Evolutionary conservation across 2,797 vertebrate species (phyloP).

Genomic region (Cichlasoma orientale): DNA sequence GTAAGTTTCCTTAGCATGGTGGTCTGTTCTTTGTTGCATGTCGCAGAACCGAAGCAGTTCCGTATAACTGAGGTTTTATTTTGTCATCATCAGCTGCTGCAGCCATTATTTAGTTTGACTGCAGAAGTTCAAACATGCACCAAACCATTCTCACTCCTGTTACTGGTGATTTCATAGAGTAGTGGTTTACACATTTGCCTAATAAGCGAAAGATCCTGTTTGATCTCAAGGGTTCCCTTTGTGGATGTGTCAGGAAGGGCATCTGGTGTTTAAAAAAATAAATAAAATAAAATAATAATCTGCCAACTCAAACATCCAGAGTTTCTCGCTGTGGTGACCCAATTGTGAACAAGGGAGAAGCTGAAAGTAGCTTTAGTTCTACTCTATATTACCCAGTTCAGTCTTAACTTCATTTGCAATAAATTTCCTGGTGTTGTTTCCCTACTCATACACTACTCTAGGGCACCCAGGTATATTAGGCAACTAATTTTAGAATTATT

Average conservation of each 20-base stretch:
- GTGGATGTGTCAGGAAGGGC: background rate
- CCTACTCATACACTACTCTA: no score
- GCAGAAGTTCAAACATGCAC: background rate
- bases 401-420: background rate
- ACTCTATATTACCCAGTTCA: background rate
- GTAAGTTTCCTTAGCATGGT: background rate
- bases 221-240: background rate
- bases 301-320: fast-evolving
- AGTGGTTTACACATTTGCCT: no score
- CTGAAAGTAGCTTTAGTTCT: background rate
- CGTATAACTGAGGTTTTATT: background rate
- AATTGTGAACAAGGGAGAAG: background rate
- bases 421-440: background rate
- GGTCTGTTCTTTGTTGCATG: background rate
- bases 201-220: background rate
- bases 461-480: no score
- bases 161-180: background rate
- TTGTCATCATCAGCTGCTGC: background rate
- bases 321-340: background rate
- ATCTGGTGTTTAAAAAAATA: no score
- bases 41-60: fast-evolving
- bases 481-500: no score
- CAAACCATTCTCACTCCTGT: fast-evolving
- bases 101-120: background rate
- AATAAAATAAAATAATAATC: no score